phyloP scores from a whole-genome alignment of 2,888 invertebrate species.

The Aricia artaxerxes region DNA sequence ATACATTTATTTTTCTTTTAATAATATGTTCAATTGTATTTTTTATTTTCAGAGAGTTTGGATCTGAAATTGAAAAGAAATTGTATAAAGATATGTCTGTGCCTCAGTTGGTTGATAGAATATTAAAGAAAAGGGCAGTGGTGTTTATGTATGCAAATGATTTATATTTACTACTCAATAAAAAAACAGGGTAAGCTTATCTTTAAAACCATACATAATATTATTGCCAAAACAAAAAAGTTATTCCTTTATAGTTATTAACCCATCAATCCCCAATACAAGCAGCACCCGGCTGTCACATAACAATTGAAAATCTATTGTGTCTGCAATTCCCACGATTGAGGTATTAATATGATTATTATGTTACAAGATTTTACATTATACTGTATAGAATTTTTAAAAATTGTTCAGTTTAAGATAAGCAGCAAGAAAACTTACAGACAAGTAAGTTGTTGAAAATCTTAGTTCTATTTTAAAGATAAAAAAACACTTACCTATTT shows the following conservation, averaged over 20 bases:
- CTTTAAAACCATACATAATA: background rate
- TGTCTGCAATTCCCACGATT: no score
- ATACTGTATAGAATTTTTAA: no score
- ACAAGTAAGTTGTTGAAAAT: background rate
- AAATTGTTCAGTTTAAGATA: no score
- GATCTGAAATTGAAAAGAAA: constrained; percentile 72
- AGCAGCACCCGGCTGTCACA: no score
- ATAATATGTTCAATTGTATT: background rate
- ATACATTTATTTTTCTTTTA: background rate
- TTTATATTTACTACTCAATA: constrained; percentile 72
- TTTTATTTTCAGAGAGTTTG: constrained; percentile 62
- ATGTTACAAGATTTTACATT: no score
- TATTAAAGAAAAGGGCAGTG: constrained; percentile 78
- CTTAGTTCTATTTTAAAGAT: background rate
- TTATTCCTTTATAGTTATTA: no score
- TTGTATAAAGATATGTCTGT: constrained; percentile 81
- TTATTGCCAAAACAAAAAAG: no score
- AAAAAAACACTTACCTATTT: background rate
- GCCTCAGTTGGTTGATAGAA: constrained; percentile 76
- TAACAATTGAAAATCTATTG: no score
- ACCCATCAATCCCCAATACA: no score
- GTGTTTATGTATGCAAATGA: constrained; percentile 72
- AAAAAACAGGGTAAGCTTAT: constrained; percentile 61
- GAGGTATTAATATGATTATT: no score
- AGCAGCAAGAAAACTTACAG: no score